Conservation (phyloP, 2,888 invertebrate species). For the Ochropleura plecta region DNA sequence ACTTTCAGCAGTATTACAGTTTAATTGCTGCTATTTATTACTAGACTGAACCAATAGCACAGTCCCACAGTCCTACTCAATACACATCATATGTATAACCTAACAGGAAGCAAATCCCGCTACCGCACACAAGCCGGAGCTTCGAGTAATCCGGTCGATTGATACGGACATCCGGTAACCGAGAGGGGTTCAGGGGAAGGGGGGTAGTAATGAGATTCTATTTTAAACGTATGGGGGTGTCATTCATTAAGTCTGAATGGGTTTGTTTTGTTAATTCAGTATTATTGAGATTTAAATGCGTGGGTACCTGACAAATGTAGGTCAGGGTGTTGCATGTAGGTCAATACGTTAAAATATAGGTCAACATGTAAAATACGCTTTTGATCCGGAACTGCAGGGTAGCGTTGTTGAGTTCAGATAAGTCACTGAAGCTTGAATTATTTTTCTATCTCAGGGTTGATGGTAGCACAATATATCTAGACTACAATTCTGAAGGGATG, state of each 20-base stretch:
- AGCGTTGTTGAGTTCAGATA: neutral
- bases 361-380: neutral
- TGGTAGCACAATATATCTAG: too few relatives aligned
- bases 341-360: slow-evolving; percentile 19
- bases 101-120: slow-evolving; percentile 37
- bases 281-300: slow-evolving; percentile 14
- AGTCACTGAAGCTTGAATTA: neutral
- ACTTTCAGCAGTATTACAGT: too few relatives aligned
- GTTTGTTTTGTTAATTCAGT: neutral
- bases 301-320: neutral
- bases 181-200: neutral
- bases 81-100: slow-evolving; percentile 9
- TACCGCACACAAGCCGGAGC: slow-evolving; percentile 31
- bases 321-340: slow-evolving; percentile 16
- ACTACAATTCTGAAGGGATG: too few relatives aligned
- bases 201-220: slow-evolving; percentile 30
- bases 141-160: slow-evolving; percentile 56
- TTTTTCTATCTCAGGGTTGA: neutral
- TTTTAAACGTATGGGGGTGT: slow-evolving; percentile 9
- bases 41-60: neutral
- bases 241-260: slow-evolving; percentile 41
- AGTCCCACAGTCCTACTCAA: neutral
- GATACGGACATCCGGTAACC: slow-evolving; percentile 50
- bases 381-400: neutral
- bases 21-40: neutral